Evolutionary conservation across 1,140 invertebrate genomes (phyloP).

Genomic region (Drosophila ambigua): DNA sequence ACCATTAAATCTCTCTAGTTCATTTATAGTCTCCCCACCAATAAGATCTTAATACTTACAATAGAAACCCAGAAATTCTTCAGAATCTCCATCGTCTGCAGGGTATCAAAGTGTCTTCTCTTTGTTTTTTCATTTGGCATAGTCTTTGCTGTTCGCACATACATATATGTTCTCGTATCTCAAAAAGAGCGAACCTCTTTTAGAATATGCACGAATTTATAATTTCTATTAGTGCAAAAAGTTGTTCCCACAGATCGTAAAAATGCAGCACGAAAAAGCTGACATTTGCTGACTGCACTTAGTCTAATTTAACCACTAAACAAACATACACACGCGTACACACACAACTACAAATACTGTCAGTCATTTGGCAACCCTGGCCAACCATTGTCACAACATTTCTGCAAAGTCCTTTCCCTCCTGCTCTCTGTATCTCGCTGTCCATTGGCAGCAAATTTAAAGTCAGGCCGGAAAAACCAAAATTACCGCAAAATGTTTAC

Average conservation of each 20-base stretch:
- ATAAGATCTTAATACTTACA: neutral
- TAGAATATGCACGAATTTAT: slow-evolving; percentile 48
- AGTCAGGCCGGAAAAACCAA: slow-evolving; percentile 57
- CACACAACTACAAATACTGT: slow-evolving; percentile 43
- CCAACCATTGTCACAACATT: slow-evolving; percentile 70
- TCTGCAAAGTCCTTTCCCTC: slow-evolving; percentile 35
- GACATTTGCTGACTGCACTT: slow-evolving; percentile 67
- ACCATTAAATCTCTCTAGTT: too few species aligned
- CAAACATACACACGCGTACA: slow-evolving; percentile 36
- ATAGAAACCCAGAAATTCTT: neutral
- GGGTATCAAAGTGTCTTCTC: neutral
- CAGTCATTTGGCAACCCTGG: slow-evolving; percentile 63
- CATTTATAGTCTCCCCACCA: too few species aligned
- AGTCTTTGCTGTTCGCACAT: neutral
- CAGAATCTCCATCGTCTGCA: neutral
- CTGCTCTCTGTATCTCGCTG: neutral
- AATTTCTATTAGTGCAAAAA: slow-evolving; percentile 60
- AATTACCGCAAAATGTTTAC: slow-evolving; percentile 74
- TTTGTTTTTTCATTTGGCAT: neutral
- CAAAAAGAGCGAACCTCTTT: neutral
- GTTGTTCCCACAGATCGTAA: slow-evolving; percentile 46
- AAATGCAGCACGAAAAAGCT: slow-evolving; percentile 45
- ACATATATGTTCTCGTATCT: neutral
- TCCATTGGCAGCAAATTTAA: slow-evolving; percentile 42
- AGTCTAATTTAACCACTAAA: slow-evolving; percentile 78